Evolutionary conservation across 2,888 invertebrate genomes (phyloP), one percentile per base, ranked within the genome.

Genomic region (Drepanosiphum platanoidis): DNA sequence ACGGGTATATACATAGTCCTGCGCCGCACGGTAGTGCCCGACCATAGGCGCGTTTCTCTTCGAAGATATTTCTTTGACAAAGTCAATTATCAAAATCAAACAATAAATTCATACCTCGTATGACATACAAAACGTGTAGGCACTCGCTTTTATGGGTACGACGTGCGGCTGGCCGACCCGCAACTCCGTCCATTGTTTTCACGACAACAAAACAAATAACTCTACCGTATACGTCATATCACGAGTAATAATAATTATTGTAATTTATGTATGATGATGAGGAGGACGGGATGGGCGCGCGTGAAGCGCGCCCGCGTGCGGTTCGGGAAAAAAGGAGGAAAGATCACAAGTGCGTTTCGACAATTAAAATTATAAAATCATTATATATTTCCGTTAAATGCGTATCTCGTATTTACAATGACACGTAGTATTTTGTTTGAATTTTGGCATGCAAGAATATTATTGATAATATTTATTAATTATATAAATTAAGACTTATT

Each of bases 101-200:
- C 83, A 83, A 83, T 83, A 52, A 75, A 83, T 83, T 75, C 83
- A 74, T 83, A 83, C 34, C 18, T 66, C 74, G 83, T 66, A 36
- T 75, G 74, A 75, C 83, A 83, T 27, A 83, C 52, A 75, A 66
- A 74, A 83, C 83, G 66, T 52, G 75, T 66, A 30, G 27, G 64
- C 79, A 27, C 61, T 22, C n/a, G 61, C 61, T 82, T 64, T 83
- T 83, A 61, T 82, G n/a, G n/a, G n/a, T n/a, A n/a, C n/a, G n/a
- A n/a, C n/a, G 34, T 1, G 66, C n/a, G 42, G 46, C 68, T 36
- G 27, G 15, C 22, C 61, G n/a, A 81, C 72, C 42, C n/a, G 18
- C 36, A 61, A 36, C 82, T 15, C n/a, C n/a, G 22, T 42, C n/a
- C 34, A 74, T 82, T 82, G 82, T 82, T 46, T 81, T 68, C 34